A percentile compares a stretch with the other conserved stretches of the same genome.
Conservation (phyloP, 1,140 invertebrate species). For the Dendroctonus ponderosae region DNA sequence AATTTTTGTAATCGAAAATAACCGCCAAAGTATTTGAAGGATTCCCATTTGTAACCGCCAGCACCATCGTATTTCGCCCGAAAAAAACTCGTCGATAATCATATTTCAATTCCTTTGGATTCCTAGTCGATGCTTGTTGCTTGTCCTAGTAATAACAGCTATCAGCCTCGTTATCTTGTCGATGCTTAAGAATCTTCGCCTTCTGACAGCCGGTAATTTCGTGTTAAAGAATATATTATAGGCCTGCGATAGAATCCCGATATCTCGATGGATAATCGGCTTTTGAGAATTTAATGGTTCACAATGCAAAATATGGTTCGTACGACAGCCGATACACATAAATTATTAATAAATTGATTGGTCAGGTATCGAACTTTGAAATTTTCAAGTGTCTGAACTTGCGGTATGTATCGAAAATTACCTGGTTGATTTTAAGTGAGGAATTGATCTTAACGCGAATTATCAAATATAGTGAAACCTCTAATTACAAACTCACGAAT, state of each 20-base stretch:
- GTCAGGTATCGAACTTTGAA: too few relatives aligned
- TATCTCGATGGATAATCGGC: conserved; percentile 17
- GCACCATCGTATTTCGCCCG: too few relatives aligned
- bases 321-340: not conserved
- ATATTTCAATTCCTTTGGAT: conserved; percentile 13
- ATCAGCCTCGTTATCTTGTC: conserved; percentile 14
- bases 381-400: too few relatives aligned
- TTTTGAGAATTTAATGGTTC: conserved; percentile 10
- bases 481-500: too few relatives aligned
- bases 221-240: conserved; percentile 2
- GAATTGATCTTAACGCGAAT: too few relatives aligned
- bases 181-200: conserved; percentile 18
- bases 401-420: too few relatives aligned
- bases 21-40: too few relatives aligned
- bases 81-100: not conserved
- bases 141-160: conserved; percentile 14
- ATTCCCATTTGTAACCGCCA: too few relatives aligned
- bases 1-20: too few relatives aligned
- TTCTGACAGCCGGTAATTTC: conserved; percentile 18
- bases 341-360: too few relatives aligned
- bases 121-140: conserved; percentile 1
- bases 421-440: too few relatives aligned
- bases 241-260: conserved; percentile 6
- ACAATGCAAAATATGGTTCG: conserved; percentile 19
- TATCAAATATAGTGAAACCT: too few relatives aligned